Evolutionary conservation across 2,888 invertebrate genomes (phyloP).

Genomic region (Conchocele bisecta): DNA sequence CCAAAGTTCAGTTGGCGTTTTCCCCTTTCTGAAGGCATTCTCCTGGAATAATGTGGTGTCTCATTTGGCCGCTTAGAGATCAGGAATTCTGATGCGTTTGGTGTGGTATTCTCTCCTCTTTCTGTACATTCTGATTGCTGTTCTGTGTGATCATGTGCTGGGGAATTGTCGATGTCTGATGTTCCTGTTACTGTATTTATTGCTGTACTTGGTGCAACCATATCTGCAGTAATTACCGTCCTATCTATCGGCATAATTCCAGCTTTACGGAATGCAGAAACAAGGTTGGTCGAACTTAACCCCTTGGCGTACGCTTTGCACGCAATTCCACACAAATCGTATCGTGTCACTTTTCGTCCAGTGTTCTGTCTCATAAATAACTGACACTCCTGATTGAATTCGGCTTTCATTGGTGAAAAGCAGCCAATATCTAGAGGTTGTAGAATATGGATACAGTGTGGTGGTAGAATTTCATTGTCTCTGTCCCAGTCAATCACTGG

Average conservation of each 20-base stretch:
- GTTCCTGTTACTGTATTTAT: too few relatives aligned
- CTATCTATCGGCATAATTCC: neutral
- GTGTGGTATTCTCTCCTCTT: too few relatives aligned
- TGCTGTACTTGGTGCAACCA: neutral
- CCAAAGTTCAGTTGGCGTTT: too few relatives aligned
- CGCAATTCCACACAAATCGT: neutral
- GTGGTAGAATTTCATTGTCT: constrained; percentile 16
- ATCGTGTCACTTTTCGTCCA: neutral
- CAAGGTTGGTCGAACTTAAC: neutral
- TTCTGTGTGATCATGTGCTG: too few relatives aligned
- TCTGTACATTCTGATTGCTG: too few relatives aligned
- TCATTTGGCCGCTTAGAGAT: too few relatives aligned
- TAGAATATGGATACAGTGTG: constrained; percentile 15
- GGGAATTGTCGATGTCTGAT: too few relatives aligned
- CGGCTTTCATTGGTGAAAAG: neutral
- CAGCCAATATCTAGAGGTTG: constrained; percentile 7
- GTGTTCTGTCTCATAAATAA: neutral
- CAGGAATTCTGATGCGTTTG: too few relatives aligned
- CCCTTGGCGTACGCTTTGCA: neutral
- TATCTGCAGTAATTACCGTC: neutral
- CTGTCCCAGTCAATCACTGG: constrained; percentile 24
- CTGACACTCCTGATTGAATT: neutral
- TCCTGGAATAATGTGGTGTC: too few relatives aligned
- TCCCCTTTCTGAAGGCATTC: too few relatives aligned
- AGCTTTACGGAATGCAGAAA: neutral